Evolutionary conservation across 1,140 invertebrate species (phyloP).

Genomic region (Bombus balteatus): DNA sequence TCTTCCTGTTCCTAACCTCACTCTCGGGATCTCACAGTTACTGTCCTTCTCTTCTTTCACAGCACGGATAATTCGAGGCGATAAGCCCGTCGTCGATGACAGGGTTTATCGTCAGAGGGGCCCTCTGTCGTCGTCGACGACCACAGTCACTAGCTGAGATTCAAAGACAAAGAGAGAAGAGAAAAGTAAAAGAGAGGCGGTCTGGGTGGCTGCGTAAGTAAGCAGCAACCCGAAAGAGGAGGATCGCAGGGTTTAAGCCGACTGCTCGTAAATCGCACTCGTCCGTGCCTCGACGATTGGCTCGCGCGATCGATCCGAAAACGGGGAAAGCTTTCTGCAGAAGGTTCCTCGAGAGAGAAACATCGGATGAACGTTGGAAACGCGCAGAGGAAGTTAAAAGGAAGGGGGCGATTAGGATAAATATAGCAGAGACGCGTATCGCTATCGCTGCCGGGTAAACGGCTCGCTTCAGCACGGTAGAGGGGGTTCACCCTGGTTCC

Average conservation of each 20-base stretch:
- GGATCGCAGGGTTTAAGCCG: conserved; percentile 66
- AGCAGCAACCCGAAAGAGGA: conserved; percentile 67
- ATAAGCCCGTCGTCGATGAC: conserved; percentile 67
- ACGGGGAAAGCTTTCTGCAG: conserved; percentile 3
- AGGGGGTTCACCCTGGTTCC: neutral
- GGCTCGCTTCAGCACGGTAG: too few relatives aligned
- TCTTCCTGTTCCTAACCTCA: neutral
- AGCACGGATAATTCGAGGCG: conserved; percentile 63
- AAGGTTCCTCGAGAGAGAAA: neutral
- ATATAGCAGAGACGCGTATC: neutral
- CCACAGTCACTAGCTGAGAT: conserved; percentile 42
- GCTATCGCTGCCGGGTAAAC: conserved; percentile 1
- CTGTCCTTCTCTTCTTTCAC: neutral
- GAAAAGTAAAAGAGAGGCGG: neutral
- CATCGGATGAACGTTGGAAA: neutral
- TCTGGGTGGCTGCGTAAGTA: conserved; percentile 41
- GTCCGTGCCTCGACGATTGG: conserved; percentile 77
- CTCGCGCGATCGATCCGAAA: conserved; percentile 61
- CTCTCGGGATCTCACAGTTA: neutral
- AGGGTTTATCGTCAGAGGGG: conserved; percentile 60
- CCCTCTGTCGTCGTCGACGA: conserved; percentile 4
- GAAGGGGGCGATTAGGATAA: conserved; percentile 38
- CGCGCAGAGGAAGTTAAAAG: neutral
- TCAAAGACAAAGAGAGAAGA: conserved; percentile 49
- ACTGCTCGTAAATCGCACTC: conserved; percentile 66